Evolutionary conservation across 2,113 vertebrate genomes (phyloP), one percentile per base, ranked within the genome.

Genomic region (Pristiophorus japonicus): DNA sequence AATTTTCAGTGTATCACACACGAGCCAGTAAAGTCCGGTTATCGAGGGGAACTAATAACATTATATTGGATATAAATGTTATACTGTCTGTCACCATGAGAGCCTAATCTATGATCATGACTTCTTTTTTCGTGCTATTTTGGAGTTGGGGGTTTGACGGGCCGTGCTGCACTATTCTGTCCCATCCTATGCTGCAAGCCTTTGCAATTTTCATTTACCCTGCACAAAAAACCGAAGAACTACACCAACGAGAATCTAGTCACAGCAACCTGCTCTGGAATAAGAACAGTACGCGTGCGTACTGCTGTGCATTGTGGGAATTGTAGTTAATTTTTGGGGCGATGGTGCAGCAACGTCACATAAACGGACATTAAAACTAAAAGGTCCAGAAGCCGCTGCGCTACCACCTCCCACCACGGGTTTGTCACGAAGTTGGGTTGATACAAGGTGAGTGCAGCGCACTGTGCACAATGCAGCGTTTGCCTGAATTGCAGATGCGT

Each of bases 361-460:
- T 5, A 63, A 38, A 92, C 16, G 1, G 34, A n/a, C 16, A 12
- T 1, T 38, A 38, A 92, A 92, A 92, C 88, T n/a, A 92, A 59
- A 92, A 92, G 34, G 59, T 65, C 88, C 88, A 62, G 55, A 92
- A 45, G 59, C 18, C 62, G 5, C 3, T n/a, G 87, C 87, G 87
- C 87, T 59, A 91, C 88, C 88, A 92, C 59, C 88, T 92, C 65
- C 88, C 59, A 92, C 88, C 88, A 65, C 88, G 88, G 88, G 59
- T 38, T 65, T 62, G 88, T 92, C 88, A 92, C 59, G 59, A 92
- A 92, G 88, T 92, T 92, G 88, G 88, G 88, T 65, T 92, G 88
- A 65, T 38, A 20, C 88, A 92, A 92, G 88, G 88, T 92, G 88
- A 92, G 88, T 92, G 88, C 55, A 27, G 55, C 59, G 34, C 88